A percentile compares a stretch with the other conserved stretches of the same genome.
Evolutionary conservation across 2,113 vertebrate genomes (phyloP).

Genomic region (Felis chaus): DNA sequence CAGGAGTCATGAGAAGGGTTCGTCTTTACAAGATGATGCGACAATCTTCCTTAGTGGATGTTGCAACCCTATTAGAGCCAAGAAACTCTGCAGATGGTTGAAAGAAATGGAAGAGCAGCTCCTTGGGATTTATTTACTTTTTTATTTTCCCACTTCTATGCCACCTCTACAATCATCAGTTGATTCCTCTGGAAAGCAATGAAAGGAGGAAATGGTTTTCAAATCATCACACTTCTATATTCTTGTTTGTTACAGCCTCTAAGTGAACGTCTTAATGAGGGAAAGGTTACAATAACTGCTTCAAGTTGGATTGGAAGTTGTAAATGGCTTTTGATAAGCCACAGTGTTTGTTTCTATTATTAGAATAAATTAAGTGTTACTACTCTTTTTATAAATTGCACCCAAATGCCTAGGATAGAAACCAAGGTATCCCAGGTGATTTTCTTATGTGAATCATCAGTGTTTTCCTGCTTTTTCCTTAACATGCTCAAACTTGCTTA

Average conservation of each 20-base stretch:
- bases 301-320: not conserved
- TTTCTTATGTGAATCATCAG: not conserved
- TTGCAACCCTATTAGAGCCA: too few relatives aligned
- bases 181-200: not conserved
- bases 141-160: not conserved
- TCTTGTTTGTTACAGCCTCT: not conserved
- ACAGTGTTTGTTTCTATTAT: not conserved
- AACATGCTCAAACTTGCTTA: not conserved
- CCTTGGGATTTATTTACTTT: not conserved
- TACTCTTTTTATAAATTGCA: not conserved
- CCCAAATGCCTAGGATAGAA: not conserved
- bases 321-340: not conserved
- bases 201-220: not conserved
- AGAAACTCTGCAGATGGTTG: not conserved
- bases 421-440: not conserved
- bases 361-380: not conserved
- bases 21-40: not conserved
- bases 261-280: not conserved
- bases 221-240: not conserved
- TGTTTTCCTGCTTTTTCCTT: not conserved
- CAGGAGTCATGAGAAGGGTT: not conserved
- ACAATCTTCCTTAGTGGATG: not conserved
- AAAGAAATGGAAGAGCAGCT: not conserved
- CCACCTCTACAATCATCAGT: not conserved
- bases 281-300: not conserved